Base-by-base conservation (phyloP, 2,797 vertebrate genomes). In the Xyrichtys novacula region DNA sequence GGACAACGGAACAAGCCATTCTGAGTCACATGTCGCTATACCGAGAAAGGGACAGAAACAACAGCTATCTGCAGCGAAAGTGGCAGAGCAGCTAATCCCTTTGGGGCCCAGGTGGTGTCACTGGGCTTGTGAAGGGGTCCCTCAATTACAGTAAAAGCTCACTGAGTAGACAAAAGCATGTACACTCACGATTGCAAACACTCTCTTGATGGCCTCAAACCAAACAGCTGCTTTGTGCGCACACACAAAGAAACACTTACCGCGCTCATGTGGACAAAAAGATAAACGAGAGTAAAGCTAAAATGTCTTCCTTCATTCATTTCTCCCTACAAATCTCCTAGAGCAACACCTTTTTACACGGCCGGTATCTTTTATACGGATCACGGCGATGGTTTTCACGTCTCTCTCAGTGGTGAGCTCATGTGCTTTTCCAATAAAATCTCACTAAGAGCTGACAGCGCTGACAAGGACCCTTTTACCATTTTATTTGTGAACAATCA, bases 111-210 rank as follows among this genome's bases (percentile, higher is more conserved):
- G 74, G 54, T 46, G 71, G 63, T 79, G 85, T 81, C 84, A 80
- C 25, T 19, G 63, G 48, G 81, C 62, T 70, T 71, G 32, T 55
- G 70, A 83, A 74, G 64, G 74, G 85, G 74, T 75, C 76, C 80
- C 72, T 90, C 86, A 91, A 90, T 93, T 89, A 91, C 79, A 69
- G 44, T 91, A 89, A 92, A 91, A 93, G 89, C 90, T 81, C 68
- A 88, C 72, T 87, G 86, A 91, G 78, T 74, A 76, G 76, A 89
- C 74, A 78, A 77, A 84, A 73, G 83, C 65, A 84, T 88, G 86
- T 39, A 39, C 31, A 34, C 83, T 81, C 86, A 89, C 76, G 76
- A 11, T 22, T 66, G 54, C 65, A 65, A 83, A 78, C 87, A 83
- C 81, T 87, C 72, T 70, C 53, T 67, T 76, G 60, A 80, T 66